phyloP scores from a whole-genome alignment of 2,888 invertebrate genomes.

The Caradrina kadenii region DNA sequence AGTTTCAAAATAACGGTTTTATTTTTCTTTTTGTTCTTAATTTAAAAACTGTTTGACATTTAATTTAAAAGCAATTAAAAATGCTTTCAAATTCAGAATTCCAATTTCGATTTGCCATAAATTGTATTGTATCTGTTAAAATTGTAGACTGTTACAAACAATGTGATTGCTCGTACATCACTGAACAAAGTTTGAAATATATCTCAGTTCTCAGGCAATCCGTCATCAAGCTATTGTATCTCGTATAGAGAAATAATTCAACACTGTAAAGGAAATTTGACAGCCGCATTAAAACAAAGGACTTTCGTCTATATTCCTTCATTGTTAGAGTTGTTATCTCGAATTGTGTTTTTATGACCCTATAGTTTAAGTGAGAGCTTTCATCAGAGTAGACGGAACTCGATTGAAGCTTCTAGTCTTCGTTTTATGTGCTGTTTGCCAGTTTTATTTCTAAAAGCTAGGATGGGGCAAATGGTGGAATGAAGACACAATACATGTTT shows the following conservation, averaged over 20 bases:
- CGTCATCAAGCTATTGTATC: slow-evolving; percentile 50
- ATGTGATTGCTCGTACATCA: slow-evolving; percentile 35
- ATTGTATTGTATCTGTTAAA: slow-evolving; percentile 26
- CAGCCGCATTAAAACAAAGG: slow-evolving; percentile 45
- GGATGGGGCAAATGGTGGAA: slow-evolving; percentile 42
- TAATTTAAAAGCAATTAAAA: slow-evolving; percentile 8
- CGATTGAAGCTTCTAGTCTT: slow-evolving; percentile 50
- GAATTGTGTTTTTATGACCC: slow-evolving; percentile 45
- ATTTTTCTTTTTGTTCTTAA: slow-evolving; percentile 15
- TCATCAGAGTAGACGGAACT: slow-evolving; percentile 53
- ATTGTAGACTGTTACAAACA: slow-evolving; percentile 32
- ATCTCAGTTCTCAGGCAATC: slow-evolving; percentile 47
- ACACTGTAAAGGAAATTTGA: slow-evolving; percentile 63
- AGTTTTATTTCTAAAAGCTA: slow-evolving; percentile 56
- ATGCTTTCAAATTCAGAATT: slow-evolving; percentile 27
- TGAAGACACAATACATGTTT: slow-evolving; percentile 46
- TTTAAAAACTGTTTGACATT: slow-evolving; percentile 25
- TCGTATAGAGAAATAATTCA: slow-evolving; percentile 60
- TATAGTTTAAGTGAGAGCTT: slow-evolving; percentile 37
- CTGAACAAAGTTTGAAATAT: slow-evolving; percentile 50
- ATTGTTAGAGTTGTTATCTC: slow-evolving; percentile 39
- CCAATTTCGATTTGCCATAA: slow-evolving; percentile 15
- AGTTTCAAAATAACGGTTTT: slow-evolving; percentile 2
- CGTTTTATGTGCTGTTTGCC: slow-evolving; percentile 55
- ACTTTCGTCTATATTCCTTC: slow-evolving; percentile 39